A percentile compares a stretch with the other conserved stretches of the same genome.
Evolutionary conservation across 2,888 invertebrate species (phyloP).

Genomic region (Lamellibrachia columna): DNA sequence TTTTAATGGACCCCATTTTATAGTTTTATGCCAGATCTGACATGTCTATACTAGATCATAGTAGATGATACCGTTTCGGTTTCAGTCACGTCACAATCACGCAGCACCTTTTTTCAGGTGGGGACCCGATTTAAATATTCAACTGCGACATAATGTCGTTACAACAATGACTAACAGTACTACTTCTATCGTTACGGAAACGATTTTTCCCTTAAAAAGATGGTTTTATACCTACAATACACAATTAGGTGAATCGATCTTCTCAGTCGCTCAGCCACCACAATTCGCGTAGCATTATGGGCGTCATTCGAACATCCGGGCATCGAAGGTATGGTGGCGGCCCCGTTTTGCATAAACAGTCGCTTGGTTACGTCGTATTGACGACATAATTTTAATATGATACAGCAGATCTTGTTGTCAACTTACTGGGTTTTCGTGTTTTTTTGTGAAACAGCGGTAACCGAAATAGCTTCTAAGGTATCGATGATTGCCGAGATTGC

Average conservation of each 20-base stretch:
- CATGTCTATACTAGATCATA: neutral
- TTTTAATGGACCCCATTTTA: neutral
- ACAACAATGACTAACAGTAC: neutral
- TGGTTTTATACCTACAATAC: slow-evolving; percentile 9
- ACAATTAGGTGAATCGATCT: neutral
- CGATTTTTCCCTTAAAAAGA: neutral
- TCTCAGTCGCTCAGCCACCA: neutral
- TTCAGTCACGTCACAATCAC: slow-evolving; percentile 12
- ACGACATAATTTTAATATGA: neutral
- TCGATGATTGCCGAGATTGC: neutral
- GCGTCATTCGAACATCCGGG: slow-evolving; percentile 3
- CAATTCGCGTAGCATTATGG: neutral
- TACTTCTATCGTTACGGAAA: neutral
- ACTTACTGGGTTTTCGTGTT: neutral
- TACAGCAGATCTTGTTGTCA: neutral
- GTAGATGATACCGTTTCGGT: neutral
- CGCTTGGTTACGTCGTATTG: slow-evolving; percentile 3
- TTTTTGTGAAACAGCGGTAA: neutral
- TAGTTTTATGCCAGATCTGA: neutral
- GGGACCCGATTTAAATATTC: neutral
- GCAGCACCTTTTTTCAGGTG: neutral
- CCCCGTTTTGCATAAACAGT: neutral
- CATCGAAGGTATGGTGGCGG: neutral
- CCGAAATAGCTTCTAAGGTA: neutral
- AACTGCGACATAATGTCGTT: neutral